Base-by-base conservation (phyloP, 2,888 invertebrate genomes). In the Globia sparganii region DNA sequence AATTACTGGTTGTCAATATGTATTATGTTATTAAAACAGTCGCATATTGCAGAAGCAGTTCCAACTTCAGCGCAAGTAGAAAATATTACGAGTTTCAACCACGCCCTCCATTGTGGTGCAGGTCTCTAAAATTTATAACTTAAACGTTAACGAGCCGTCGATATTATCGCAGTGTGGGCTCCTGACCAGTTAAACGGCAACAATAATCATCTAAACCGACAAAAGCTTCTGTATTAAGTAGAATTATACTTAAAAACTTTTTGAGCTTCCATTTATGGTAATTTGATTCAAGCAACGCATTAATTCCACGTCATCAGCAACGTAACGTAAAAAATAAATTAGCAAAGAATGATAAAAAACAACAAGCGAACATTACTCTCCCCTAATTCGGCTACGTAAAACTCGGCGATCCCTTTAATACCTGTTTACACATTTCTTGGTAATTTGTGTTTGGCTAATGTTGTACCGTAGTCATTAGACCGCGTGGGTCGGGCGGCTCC, bases 401-500 rank as follows among this genome's bases (percentile, higher is more conserved):
- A 92, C 90, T 91, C 91, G 88, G 90, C 91, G 92, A 92, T 92
- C 94, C 93, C 88, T 93, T 94, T 94, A 93, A 94, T 95, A 94
- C 94, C 93, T 95, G 94, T 94, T 96, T 95, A 94, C 94, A 93
- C 93, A 92, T 94, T 94, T 94, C 93, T 92, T 93, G 91, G 93
- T 94, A 95, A 95, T 96, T 96, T 95, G 94, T 94, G 93, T 95
- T 94, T 92, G 93, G 93, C 92, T 95, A 95, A 96, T 95, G 95
- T 95, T 95, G 90, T 92, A 91, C 92, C 92, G 90, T 92, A 93
- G 94, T 93, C 95, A 93, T 96, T 95, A 95, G 91, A 94, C 90
- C 91, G 90, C 89, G 91, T 88, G 90, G 92, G 91, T 91, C 89
- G 90, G 88, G 91, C 91, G 89, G 90, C 91, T 89, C 87, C 82